Evolutionary conservation across 1,140 invertebrate species (phyloP).

Genomic region (Leptestheria dahalacensis): DNA sequence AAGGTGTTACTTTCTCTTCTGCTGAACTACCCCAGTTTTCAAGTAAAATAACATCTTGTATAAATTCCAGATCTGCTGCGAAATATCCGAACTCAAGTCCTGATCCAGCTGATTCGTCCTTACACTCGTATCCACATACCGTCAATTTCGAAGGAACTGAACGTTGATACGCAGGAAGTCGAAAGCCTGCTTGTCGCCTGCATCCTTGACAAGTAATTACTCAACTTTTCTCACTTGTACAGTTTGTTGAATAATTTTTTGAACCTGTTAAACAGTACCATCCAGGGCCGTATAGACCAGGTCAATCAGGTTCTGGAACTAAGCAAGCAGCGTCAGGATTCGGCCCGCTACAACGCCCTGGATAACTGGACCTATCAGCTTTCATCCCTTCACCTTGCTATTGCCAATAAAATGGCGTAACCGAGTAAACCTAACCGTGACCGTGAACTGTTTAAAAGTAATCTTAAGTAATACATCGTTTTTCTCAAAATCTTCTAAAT

Average conservation of each 20-base stretch:
- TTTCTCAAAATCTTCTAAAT: too few species aligned
- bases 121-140: slow-evolving; percentile 97
- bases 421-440: neutral
- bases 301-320: slow-evolving; percentile 88
- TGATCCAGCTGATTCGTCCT: slow-evolving; percentile 94
- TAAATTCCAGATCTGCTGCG: slow-evolving; percentile 61
- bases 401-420: slow-evolving; percentile 75
- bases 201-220: slow-evolving; percentile 79
- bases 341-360: slow-evolving; percentile 75
- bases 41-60: neutral
- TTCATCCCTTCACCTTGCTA: slow-evolving; percentile 67
- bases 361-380: slow-evolving; percentile 94
- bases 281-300: slow-evolving; percentile 91
- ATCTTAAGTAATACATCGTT: too few species aligned
- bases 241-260: neutral
- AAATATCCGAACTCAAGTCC: slow-evolving; percentile 94
- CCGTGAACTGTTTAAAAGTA: too few species aligned
- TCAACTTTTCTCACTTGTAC: neutral
- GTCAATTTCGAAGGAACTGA: slow-evolving; percentile 93
- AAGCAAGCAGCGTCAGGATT: slow-evolving; percentile 60
- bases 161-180: slow-evolving; percentile 90
- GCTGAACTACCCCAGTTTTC: neutral
- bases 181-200: slow-evolving; percentile 96
- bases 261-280: slow-evolving; percentile 49
- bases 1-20: too few species aligned